These are phyloP conservation scores for Pseudomyrmex concolor DNA, from an alignment of 1,140 invertebrate genomes.

Conservation along the genomic window DNA sequence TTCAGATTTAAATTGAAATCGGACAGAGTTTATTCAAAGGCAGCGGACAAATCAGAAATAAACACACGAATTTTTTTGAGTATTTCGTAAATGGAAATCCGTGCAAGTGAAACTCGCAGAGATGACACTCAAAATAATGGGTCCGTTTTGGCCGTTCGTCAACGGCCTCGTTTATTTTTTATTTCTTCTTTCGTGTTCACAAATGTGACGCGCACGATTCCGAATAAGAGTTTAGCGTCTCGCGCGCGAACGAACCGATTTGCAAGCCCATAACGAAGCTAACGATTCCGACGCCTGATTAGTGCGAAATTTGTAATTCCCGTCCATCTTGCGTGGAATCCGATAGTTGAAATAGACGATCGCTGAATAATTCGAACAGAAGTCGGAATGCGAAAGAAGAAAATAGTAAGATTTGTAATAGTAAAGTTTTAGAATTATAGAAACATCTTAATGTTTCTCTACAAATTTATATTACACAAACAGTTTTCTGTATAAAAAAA, in stretches of 20 bases:
- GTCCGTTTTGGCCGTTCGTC: conserved; percentile 32
- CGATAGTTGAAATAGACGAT: not conserved
- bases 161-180: conserved; percentile 41
- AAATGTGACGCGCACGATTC: conserved; percentile 35
- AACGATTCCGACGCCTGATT: conserved; percentile 70
- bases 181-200: not conserved
- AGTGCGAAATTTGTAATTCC: conserved; percentile 28
- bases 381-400: not conserved
- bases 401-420: too few relatives aligned
- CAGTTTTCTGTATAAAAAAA: too few relatives aligned
- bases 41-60: too few relatives aligned
- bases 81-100: not conserved
- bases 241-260: conserved; percentile 54
- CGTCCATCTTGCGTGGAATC: conserved; percentile 7
- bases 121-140: conserved; percentile 43
- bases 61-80: too few relatives aligned
- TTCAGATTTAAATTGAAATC: too few relatives aligned
- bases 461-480: too few relatives aligned
- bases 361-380: not conserved
- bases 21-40: too few relatives aligned
- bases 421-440: too few relatives aligned
- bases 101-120: not conserved
- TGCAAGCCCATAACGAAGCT: conserved; percentile 71
- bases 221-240: conserved; percentile 11
- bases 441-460: too few relatives aligned